Percentiles rank a stretch among this genome's conserved stretches.
Evolutionary conservation across 2,888 invertebrate species (phyloP).

Genomic region (Cryptocheilus praepositus): DNA sequence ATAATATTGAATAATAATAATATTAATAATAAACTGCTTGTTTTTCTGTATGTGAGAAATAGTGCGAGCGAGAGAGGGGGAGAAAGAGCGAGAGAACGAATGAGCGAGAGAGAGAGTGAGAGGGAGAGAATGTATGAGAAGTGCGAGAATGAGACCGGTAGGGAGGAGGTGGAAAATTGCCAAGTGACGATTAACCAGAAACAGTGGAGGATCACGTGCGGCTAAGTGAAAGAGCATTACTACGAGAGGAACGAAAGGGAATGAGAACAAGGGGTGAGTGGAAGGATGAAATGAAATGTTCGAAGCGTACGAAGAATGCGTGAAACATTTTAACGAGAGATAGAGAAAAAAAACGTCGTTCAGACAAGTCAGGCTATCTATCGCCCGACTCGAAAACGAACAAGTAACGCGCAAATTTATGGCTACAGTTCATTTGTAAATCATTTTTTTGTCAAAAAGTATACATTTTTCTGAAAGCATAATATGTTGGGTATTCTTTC

Average conservation of each 20-base stretch:
- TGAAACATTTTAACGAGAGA: constrained; percentile 43
- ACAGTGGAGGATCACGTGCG: constrained; percentile 26
- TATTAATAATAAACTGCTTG: constrained; percentile 49
- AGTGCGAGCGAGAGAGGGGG: constrained; percentile 64
- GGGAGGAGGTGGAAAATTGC: constrained; percentile 20
- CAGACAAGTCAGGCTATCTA: constrained; percentile 39
- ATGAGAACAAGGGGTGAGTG: constrained; percentile 17
- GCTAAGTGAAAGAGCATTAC: constrained; percentile 6
- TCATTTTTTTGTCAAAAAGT: constrained; percentile 77
- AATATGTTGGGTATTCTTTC: constrained; percentile 71
- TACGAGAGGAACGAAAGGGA: constrained; percentile 9
- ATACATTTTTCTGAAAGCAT: constrained; percentile 76
- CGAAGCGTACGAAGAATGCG: constrained; percentile 24
- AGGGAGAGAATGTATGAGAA: constrained; percentile 40
- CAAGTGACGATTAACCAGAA: constrained; percentile 39
- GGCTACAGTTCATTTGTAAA: constrained; percentile 78
- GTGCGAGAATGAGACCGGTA: constrained; percentile 1
- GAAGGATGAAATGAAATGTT: constrained; percentile 23
- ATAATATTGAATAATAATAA: constrained; percentile 66
- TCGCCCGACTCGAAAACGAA: constrained; percentile 42
- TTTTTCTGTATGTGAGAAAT: constrained; percentile 40
- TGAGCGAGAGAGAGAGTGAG: constrained; percentile 52
- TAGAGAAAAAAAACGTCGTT: constrained; percentile 36
- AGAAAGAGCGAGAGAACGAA: constrained; percentile 58
- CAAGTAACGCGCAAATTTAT: constrained; percentile 66